A percentile compares a stretch with the other conserved stretches of the same genome.
phyloP scores from a whole-genome alignment of 2,797 vertebrate genomes.

The Lepidocolaptes lacrymiger region DNA sequence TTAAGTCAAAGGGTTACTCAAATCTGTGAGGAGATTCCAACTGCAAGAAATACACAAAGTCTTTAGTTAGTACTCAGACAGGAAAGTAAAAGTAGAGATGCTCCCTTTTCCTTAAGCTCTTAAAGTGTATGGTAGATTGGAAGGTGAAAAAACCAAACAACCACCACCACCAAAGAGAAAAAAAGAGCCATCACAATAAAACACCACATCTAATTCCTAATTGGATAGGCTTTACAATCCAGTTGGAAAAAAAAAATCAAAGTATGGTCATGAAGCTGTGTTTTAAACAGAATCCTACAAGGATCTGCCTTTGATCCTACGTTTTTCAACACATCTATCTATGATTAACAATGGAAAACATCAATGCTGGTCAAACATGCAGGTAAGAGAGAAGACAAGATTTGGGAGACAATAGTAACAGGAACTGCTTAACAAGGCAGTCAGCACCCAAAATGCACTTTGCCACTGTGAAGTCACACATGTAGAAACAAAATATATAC shows the following conservation, averaged over 20 bases:
- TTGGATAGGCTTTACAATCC: not conserved
- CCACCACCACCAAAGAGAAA: not conserved
- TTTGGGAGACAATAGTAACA: not conserved
- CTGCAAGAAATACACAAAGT: not conserved
- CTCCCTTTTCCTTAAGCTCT: not conserved
- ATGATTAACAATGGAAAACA: not conserved
- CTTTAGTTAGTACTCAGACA: not conserved
- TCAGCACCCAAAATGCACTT: not conserved
- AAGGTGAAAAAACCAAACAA: not conserved
- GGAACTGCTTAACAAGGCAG: not conserved
- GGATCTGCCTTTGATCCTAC: not conserved
- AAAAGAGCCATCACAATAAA: not conserved
- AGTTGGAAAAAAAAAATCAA: not conserved
- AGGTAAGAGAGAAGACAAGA: not conserved
- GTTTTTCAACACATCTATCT: not conserved
- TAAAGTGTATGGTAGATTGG: not conserved
- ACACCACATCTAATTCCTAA: not conserved
- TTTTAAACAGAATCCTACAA: not conserved
- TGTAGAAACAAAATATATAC: not conserved
- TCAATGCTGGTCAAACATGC: fast-evolving
- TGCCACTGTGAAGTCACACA: not conserved
- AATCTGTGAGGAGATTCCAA: not conserved
- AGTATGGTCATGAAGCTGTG: not conserved
- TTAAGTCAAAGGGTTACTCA: not conserved
- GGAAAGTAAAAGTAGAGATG: not conserved